Percentiles rank a stretch among this genome's conserved stretches.
Conservation (phyloP, 2,888 invertebrate genomes). For the Dicroscelio sp. region DNA sequence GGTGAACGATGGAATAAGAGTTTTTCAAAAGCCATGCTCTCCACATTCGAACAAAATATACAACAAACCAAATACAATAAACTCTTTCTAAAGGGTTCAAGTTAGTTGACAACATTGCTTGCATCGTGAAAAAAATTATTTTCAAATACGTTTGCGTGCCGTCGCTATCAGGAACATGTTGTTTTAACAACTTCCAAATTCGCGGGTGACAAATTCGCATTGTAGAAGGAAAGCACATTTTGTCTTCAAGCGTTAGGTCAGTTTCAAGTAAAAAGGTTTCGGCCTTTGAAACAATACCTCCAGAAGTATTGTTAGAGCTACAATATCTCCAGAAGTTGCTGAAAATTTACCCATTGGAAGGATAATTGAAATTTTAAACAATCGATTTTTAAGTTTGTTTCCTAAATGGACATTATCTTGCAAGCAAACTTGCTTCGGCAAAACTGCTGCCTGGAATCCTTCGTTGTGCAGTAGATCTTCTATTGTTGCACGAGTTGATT, state of each 20-base stretch:
- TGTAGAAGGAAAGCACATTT: constrained; percentile 85
- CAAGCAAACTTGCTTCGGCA: constrained; percentile 19
- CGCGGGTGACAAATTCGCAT: constrained; percentile 53
- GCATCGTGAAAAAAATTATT: constrained; percentile 78
- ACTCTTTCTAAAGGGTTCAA: constrained; percentile 72
- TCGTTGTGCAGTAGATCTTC: background rate
- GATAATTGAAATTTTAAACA: constrained; percentile 82
- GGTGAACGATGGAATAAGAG: constrained; percentile 77
- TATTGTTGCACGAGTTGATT: no score
- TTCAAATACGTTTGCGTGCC: constrained; percentile 82
- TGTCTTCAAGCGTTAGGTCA: constrained; percentile 77
- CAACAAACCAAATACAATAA: constrained; percentile 80
- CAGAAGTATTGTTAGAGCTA: background rate
- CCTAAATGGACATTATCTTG: constrained; percentile 85
- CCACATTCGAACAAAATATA: constrained; percentile 80
- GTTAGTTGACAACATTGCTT: constrained; percentile 65
- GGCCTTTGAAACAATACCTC: constrained; percentile 15
- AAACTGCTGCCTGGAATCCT: constrained; percentile 16
- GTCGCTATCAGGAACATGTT: constrained; percentile 79
- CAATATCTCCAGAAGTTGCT: constrained; percentile 80
- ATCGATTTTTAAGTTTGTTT: constrained; percentile 83
- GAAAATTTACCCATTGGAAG: constrained; percentile 82
- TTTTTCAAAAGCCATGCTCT: constrained; percentile 77
- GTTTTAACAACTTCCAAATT: constrained; percentile 74
- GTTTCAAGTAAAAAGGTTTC: constrained; percentile 14